Conservation (phyloP, 2,888 invertebrate genomes). For the Tuta absoluta region DNA sequence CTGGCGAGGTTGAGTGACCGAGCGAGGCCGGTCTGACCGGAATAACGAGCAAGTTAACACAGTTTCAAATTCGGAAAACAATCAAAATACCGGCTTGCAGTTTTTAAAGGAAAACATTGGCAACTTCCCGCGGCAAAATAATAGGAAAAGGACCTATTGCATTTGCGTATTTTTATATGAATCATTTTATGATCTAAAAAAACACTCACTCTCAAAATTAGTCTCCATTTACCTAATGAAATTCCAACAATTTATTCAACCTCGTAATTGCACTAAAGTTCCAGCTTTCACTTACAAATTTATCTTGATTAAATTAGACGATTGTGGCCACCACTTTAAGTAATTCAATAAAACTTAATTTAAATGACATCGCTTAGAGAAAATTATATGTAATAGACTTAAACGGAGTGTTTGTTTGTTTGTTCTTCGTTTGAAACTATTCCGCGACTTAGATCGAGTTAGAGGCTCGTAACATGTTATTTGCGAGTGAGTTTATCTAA, state of each 20-base stretch:
- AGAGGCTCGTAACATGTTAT: constrained; percentile 21
- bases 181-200: background rate
- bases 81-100: constrained; percentile 1
- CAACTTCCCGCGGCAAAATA: background rate
- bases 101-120: constrained; percentile 5
- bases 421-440: constrained; percentile 32
- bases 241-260: background rate
- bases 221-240: constrained; percentile 24
- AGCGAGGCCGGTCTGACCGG: constrained; percentile 18
- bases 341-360: constrained; percentile 19
- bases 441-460: constrained; percentile 31
- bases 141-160: background rate
- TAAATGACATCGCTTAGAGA: constrained; percentile 26
- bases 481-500: constrained; percentile 24
- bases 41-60: background rate
- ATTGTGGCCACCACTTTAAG: constrained; percentile 9
- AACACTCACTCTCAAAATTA: constrained; percentile 16
- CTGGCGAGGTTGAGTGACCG: constrained; percentile 17
- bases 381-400: constrained; percentile 36
- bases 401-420: constrained; percentile 34
- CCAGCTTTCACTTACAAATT: constrained; percentile 22
- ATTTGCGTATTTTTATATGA: background rate
- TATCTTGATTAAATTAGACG: constrained; percentile 23
- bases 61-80: background rate
- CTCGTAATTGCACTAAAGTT: constrained; percentile 18